A percentile compares a stretch with the other conserved stretches of the same genome.
These are phyloP conservation scores for Oncorhynchus keta DNA, from an alignment of 2,113 vertebrate species.

Conservation along the genomic window DNA sequence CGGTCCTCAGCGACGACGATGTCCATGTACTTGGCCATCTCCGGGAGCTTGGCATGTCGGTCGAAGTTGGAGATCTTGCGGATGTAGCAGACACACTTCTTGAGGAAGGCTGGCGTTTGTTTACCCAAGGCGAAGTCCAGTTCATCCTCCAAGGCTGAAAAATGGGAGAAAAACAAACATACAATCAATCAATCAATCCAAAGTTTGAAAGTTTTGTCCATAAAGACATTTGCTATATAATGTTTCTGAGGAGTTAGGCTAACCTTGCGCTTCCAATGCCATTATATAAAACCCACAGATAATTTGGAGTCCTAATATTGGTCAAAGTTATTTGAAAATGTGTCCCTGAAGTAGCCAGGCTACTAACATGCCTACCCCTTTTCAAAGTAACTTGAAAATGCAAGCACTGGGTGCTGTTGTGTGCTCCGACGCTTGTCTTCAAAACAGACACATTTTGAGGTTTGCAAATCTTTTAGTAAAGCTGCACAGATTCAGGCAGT, in stretches of 20 bases:
- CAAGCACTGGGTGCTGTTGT: slow-evolving; percentile 5
- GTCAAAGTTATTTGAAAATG: not conserved
- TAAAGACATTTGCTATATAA: no score
- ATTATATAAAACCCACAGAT: no score
- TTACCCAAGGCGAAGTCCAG: slow-evolving; percentile 97
- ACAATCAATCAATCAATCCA: not conserved
- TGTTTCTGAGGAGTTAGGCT: no score
- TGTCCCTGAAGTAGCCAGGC: not conserved
- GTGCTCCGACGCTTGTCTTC: slow-evolving; percentile 15
- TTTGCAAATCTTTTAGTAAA: slow-evolving; percentile 27
- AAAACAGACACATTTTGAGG: slow-evolving; percentile 13
- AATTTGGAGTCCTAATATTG: no score
- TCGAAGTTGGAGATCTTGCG: slow-evolving; percentile 98
- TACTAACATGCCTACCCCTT: not conserved
- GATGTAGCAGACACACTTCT: slow-evolving; percentile 98
- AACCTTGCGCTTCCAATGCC: no score
- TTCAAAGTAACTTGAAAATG: not conserved
- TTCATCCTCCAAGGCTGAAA: slow-evolving; percentile 93
- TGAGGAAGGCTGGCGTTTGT: slow-evolving; percentile 95
- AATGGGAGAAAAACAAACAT: slow-evolving; percentile 28
- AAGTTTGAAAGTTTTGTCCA: not conserved
- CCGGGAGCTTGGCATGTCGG: slow-evolving; percentile 90
- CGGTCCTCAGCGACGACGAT: slow-evolving; percentile 80
- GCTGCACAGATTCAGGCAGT: slow-evolving; percentile 34
- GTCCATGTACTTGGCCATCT: slow-evolving; percentile 96